phyloP scores from a whole-genome alignment of 2,888 invertebrate species.

The Oscheius sp. region DNA sequence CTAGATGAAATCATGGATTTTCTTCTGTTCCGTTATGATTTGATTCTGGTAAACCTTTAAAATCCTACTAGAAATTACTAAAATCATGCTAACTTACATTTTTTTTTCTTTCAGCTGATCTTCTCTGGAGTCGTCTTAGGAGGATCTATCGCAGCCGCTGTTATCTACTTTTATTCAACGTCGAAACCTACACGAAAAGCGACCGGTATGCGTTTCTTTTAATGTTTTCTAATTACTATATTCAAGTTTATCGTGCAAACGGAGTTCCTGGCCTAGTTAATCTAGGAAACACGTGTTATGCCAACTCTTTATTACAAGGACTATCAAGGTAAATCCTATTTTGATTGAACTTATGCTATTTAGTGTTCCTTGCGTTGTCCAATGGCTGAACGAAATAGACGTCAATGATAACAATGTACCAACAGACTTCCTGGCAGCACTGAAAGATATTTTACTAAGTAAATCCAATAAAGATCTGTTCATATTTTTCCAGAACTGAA shows the following conservation, averaged over 20 bases:
- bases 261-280: constrained; percentile 51
- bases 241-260: neutral
- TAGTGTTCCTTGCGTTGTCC: constrained; percentile 51
- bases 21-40: too few relatives aligned
- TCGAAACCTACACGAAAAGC: neutral
- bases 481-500: constrained; percentile 40
- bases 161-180: constrained; percentile 42
- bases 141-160: constrained; percentile 44
- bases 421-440: constrained; percentile 32
- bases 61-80: too few relatives aligned
- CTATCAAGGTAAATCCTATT: constrained; percentile 41
- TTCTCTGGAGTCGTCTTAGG: constrained; percentile 40
- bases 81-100: too few relatives aligned
- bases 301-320: constrained; percentile 57
- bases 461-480: neutral
- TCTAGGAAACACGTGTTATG: constrained; percentile 60
- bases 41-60: too few relatives aligned
- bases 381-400: constrained; percentile 40
- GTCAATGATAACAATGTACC: constrained; percentile 17
- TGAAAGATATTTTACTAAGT: constrained; percentile 32
- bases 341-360: neutral
- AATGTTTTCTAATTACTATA: neutral
- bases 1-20: too few relatives aligned
- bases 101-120: constrained; percentile 33
- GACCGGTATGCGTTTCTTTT: neutral